Evolutionary conservation across 2,113 vertebrate species (phyloP).

Genomic region (Sinocyclocheilus grahami): DNA sequence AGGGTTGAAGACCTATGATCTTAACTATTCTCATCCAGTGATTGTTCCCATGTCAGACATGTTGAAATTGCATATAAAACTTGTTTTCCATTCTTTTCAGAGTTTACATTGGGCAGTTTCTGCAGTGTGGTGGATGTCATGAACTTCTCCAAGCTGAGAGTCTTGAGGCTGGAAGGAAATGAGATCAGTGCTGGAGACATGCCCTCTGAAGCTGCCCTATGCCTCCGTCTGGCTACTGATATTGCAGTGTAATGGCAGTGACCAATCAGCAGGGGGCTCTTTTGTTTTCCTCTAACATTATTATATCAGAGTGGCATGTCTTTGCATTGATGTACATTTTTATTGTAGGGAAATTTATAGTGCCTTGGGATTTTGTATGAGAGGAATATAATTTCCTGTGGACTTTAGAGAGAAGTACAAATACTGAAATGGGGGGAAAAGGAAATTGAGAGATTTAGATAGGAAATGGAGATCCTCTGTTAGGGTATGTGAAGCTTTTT

Average conservation of each 20-base stretch:
- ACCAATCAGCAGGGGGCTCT: constrained; percentile 27
- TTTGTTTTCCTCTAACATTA: constrained; percentile 3
- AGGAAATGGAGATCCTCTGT: constrained; percentile 26
- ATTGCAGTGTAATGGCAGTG: constrained; percentile 80
- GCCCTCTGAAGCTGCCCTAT: constrained; percentile 82
- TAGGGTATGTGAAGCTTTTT: constrained; percentile 9
- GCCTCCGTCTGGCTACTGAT: constrained; percentile 83
- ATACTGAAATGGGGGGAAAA: not conserved
- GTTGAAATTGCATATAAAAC: not conserved
- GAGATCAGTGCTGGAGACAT: constrained; percentile 80
- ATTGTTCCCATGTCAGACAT: not conserved
- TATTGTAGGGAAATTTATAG: not conserved
- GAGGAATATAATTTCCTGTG: constrained; percentile 9
- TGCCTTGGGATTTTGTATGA: constrained; percentile 11
- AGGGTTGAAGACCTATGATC: too few relatives aligned
- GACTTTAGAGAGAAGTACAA: not conserved
- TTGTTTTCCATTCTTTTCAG: constrained; percentile 63
- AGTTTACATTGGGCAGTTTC: constrained; percentile 94
- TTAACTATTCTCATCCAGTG: not conserved
- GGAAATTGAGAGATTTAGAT: constrained; percentile 24
- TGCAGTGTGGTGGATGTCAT: constrained; percentile 85
- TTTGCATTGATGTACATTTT: constrained; percentile 40
- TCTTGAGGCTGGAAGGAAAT: constrained; percentile 91
- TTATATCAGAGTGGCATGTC: not conserved
- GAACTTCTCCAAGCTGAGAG: constrained; percentile 89